Conservation (phyloP, 2,113 vertebrate species). For the Tapirus terrestris region DNA sequence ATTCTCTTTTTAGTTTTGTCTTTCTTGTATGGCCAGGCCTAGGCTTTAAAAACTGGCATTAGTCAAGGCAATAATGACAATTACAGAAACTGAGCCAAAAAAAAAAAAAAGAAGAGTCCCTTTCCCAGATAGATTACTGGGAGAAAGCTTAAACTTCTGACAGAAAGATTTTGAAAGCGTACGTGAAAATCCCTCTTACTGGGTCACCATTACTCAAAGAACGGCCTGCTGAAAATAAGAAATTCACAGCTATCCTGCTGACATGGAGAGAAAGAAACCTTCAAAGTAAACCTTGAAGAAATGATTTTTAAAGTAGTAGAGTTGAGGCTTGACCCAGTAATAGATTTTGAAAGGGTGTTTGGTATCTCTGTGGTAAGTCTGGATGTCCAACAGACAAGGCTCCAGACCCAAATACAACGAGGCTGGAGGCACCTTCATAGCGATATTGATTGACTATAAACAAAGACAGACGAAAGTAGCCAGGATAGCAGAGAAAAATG, state of each 20-base stretch:
- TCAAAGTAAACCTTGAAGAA: slow-evolving; percentile 68
- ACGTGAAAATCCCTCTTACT: slow-evolving; percentile 67
- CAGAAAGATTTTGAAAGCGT: slow-evolving; percentile 33
- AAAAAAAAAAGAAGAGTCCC: not conserved
- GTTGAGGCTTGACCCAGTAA: slow-evolving; percentile 52
- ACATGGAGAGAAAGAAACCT: slow-evolving; percentile 69
- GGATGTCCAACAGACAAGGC: slow-evolving; percentile 47
- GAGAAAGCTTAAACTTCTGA: slow-evolving; percentile 42
- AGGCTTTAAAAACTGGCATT: not conserved
- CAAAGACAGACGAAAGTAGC: slow-evolving; percentile 57
- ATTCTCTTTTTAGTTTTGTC: slow-evolving; percentile 20
- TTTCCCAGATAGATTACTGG: slow-evolving; percentile 36
- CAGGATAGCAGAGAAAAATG: slow-evolving; percentile 64
- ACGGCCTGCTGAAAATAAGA: slow-evolving; percentile 45
- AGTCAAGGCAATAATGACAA: not conserved
- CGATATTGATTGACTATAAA: slow-evolving; percentile 65
- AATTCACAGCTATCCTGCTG: slow-evolving; percentile 70
- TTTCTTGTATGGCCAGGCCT: not conserved
- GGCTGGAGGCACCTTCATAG: slow-evolving; percentile 48
- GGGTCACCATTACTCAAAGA: slow-evolving; percentile 67
- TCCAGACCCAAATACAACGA: slow-evolving; percentile 41
- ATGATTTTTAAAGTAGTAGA: slow-evolving; percentile 71
- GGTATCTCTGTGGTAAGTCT: slow-evolving; percentile 34
- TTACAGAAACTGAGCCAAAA: not conserved
- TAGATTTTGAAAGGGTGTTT: slow-evolving; percentile 66